Conservation (phyloP, 1,140 invertebrate species). For the Trachelipus rathkii region DNA sequence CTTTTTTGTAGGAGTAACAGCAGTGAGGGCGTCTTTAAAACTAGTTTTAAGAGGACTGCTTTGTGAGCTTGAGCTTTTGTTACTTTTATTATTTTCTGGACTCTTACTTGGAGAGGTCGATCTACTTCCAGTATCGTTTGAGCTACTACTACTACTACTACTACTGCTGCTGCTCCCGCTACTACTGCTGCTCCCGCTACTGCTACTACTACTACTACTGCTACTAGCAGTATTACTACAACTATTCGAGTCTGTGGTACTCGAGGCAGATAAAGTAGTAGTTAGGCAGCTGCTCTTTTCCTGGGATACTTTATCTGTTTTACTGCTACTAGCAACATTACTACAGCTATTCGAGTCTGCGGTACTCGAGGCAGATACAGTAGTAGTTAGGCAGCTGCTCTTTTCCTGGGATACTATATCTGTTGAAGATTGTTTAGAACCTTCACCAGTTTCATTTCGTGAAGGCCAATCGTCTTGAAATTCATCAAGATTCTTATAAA, state of each 20-base stretch:
- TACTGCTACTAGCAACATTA: too few species aligned
- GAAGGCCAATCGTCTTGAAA: neutral
- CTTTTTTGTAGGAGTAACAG: neutral
- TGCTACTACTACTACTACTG: neutral
- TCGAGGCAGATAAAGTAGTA: neutral
- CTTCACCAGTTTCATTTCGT: neutral
- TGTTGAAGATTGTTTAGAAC: neutral
- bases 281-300: too few species aligned
- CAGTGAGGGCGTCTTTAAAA: neutral
- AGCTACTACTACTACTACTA: neutral
- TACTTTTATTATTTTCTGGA: neutral
- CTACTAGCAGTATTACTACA: neutral
- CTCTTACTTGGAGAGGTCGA: neutral
- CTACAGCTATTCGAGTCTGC: too few species aligned
- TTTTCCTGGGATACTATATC: too few species aligned
- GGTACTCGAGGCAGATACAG: too few species aligned
- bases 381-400: too few species aligned
- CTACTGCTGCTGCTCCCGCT: neutral
- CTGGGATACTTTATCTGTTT: neutral
- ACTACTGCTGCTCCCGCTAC: neutral
- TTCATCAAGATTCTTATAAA: slow-evolving; percentile 4
- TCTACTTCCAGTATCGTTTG: neutral
- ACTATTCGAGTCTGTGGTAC: neutral
- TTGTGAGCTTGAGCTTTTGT: too few species aligned
- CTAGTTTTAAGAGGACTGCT: neutral